A percentile compares a stretch with the other conserved stretches of the same genome.
Evolutionary conservation across 1,140 invertebrate genomes (phyloP).

Genomic region (Parapsyche elsis): DNA sequence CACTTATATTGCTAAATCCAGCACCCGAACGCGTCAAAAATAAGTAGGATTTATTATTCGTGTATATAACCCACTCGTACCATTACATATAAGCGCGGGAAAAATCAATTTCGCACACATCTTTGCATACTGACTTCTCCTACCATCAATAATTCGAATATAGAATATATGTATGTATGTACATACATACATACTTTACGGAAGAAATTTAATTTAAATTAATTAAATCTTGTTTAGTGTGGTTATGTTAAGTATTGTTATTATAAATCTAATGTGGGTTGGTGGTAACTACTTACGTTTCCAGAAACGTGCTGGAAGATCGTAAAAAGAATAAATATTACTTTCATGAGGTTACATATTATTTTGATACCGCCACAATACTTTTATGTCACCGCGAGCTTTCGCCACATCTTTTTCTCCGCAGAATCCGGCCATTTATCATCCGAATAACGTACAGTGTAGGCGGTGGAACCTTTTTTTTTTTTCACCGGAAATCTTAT

Average conservation of each 20-base stretch:
- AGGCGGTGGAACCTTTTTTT: slow-evolving; percentile 40
- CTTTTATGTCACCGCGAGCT: slow-evolving; percentile 50
- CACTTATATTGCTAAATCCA: slow-evolving; percentile 51
- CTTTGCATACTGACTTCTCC: too few relatives aligned
- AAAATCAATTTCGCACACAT: too few relatives aligned
- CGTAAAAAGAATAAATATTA: slow-evolving; percentile 6
- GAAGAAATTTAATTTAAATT: too few relatives aligned
- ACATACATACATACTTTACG: too few relatives aligned
- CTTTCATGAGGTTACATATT: slow-evolving; percentile 22
- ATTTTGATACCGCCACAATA: slow-evolving; percentile 30
- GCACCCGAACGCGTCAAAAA: slow-evolving; percentile 27
- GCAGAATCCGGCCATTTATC: slow-evolving; percentile 53
- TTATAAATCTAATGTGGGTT: too few relatives aligned
- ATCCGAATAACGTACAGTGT: slow-evolving; percentile 39
- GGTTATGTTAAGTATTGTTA: too few relatives aligned
- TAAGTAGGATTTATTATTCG: slow-evolving; percentile 26
- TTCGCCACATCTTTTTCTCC: slow-evolving; percentile 46
- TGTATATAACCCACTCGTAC: neutral
- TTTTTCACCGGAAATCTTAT: neutral
- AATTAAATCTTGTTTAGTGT: too few relatives aligned
- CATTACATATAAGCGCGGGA: neutral
- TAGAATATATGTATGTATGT: too few relatives aligned
- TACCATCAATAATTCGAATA: too few relatives aligned
- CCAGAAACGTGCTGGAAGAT: neutral
- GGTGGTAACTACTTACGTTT: too few relatives aligned